A percentile compares a stretch with the other conserved stretches of the same genome.
These are phyloP conservation scores for Lithosia quadra DNA, from an alignment of 2,888 invertebrate genomes.

Conservation along the genomic window DNA sequence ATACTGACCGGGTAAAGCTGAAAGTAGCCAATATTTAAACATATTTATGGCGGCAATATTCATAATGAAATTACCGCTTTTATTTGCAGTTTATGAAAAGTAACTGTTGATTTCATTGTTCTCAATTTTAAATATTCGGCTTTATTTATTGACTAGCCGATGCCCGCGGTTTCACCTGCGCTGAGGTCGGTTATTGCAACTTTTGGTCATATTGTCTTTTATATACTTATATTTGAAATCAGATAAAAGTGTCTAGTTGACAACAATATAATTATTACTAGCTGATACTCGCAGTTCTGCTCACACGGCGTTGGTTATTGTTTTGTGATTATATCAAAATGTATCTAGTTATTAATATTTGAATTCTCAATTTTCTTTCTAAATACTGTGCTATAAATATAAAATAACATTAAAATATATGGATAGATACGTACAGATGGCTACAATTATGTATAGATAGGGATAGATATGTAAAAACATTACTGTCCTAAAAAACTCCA, in stretches of 20 bases:
- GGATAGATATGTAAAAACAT: neutral
- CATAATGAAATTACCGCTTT: neutral
- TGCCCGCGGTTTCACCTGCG: too few relatives aligned
- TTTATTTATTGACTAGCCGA: neutral
- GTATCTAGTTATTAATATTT: too few relatives aligned
- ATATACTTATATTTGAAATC: too few relatives aligned
- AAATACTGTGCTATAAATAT: too few relatives aligned
- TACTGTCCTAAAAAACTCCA: neutral
- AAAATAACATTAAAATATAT: neutral
- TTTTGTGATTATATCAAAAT: too few relatives aligned
- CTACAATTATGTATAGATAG: too few relatives aligned
- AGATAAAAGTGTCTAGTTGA: too few relatives aligned
- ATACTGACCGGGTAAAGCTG: neutral
- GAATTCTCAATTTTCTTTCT: neutral
- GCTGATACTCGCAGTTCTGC: too few relatives aligned
- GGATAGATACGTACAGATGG: neutral
- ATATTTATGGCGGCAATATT: neutral
- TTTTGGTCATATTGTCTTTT: too few relatives aligned
- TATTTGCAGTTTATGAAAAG: neutral
- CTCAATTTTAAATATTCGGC: neutral
- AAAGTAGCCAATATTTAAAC: neutral
- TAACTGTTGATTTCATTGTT: conserved; percentile 2
- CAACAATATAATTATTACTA: too few relatives aligned
- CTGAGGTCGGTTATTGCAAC: neutral
- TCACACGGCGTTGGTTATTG: too few relatives aligned